These are phyloP conservation scores for Noctilio leporinus DNA, from an alignment of 2,113 vertebrate species.

Conservation along the genomic window DNA sequence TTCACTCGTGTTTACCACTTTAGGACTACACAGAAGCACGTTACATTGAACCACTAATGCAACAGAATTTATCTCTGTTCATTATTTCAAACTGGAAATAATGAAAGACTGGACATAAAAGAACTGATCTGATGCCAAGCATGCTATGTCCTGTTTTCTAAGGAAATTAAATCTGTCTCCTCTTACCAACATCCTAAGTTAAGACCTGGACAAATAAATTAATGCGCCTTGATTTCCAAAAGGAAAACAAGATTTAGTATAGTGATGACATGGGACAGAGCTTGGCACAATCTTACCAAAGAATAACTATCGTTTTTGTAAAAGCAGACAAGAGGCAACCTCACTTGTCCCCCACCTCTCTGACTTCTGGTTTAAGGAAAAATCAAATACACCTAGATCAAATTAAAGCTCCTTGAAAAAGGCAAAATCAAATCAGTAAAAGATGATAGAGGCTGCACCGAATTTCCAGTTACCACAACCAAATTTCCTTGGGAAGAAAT, in stretches of 20 bases:
- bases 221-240: conserved; percentile 26
- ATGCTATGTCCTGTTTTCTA: not conserved
- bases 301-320: not conserved
- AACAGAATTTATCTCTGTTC: not conserved
- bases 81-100: conserved; percentile 30
- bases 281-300: not conserved
- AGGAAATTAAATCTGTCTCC: not conserved
- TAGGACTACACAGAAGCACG: not conserved
- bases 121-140: not conserved
- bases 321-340: not conserved
- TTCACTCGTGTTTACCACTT: not conserved
- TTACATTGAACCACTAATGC: not conserved
- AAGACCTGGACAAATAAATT: not conserved
- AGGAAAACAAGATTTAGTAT: not conserved
- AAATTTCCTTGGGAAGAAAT: not conserved
- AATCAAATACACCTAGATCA: not conserved
- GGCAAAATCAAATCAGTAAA: not conserved
- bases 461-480: not conserved
- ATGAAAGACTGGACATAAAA: not conserved
- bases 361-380: not conserved
- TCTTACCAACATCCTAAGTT: not conserved
- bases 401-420: conserved; percentile 24
- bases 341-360: not conserved
- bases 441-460: not conserved
- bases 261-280: not conserved